phyloP scores from a whole-genome alignment of 2,113 vertebrate genomes.

The Porphyrio hochstetteri region DNA sequence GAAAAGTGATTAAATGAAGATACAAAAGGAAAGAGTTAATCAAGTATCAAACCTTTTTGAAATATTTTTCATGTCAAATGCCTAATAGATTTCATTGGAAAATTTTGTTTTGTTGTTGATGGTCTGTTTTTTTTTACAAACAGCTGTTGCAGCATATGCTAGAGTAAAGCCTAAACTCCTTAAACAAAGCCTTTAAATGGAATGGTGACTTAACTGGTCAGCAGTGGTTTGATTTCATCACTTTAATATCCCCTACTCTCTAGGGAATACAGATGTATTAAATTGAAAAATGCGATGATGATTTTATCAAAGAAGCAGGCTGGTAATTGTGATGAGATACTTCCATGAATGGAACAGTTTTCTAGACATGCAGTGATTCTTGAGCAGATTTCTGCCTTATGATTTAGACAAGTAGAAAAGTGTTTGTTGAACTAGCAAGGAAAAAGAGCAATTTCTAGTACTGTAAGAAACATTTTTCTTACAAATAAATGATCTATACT shows the following conservation, averaged over 20 bases:
- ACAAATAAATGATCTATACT: not conserved
- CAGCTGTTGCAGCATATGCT: not conserved
- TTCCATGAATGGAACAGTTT: not conserved
- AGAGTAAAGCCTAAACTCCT: not conserved
- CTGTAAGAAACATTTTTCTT: constrained; percentile 14
- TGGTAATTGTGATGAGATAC: not conserved
- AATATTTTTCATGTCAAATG: not conserved
- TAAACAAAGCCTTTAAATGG: not conserved
- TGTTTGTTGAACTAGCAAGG: not conserved
- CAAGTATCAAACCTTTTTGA: not conserved
- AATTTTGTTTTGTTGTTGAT: not conserved
- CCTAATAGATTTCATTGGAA: not conserved
- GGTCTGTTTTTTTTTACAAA: not conserved
- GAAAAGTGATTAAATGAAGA: not conserved
- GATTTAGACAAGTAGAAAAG: not conserved
- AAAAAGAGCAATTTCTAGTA: constrained; percentile 5
- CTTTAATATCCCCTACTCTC: not conserved
- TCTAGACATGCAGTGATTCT: not conserved
- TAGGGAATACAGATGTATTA: not conserved
- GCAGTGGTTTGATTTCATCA: not conserved
- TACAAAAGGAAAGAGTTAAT: not conserved
- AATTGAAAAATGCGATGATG: not conserved
- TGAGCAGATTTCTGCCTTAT: not conserved
- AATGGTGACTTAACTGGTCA: not conserved
- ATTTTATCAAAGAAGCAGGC: constrained; percentile 26